A percentile compares a stretch with the other conserved stretches of the same genome.
These are phyloP conservation scores for Hirtodrosophila cameraria DNA, from an alignment of 2,888 invertebrate genomes.

Conservation along the genomic window DNA sequence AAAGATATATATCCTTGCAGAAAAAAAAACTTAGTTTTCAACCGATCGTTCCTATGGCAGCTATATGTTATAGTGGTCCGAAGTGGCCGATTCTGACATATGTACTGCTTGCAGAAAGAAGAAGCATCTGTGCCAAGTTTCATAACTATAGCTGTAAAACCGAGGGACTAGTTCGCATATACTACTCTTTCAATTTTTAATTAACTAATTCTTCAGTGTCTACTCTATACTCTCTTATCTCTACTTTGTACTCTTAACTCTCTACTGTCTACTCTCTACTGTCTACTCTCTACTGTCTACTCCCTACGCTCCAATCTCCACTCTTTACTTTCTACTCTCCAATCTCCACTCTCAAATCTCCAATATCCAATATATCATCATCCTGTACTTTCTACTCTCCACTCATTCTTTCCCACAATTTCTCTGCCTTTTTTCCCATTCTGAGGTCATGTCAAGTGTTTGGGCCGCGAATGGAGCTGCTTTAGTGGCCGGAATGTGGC, in stretches of 20 bases:
- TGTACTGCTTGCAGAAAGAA: too few species aligned
- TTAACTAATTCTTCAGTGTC: too few species aligned
- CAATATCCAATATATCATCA: neutral
- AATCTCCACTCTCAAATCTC: neutral
- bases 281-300: neutral
- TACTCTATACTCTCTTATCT: neutral
- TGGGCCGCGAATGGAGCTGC: constrained; percentile 5
- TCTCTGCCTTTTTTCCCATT: neutral
- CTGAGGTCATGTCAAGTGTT: constrained; percentile 16
- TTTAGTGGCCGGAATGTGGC: neutral
- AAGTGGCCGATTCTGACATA: too few species aligned
- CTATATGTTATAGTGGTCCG: too few species aligned
- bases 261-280: neutral
- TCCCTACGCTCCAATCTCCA: neutral
- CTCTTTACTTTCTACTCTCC: neutral
- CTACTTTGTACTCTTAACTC: neutral
- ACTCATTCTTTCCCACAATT: neutral
- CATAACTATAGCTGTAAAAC: too few species aligned
- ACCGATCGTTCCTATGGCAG: too few species aligned
- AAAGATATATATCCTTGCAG: too few species aligned
- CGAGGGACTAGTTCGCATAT: too few species aligned
- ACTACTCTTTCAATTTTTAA: too few species aligned
- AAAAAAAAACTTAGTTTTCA: too few species aligned
- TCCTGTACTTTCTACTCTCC: neutral
- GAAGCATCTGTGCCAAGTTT: too few species aligned